phyloP scores from a whole-genome alignment of 2,888 invertebrate genomes.

The Clusia tigrina region DNA sequence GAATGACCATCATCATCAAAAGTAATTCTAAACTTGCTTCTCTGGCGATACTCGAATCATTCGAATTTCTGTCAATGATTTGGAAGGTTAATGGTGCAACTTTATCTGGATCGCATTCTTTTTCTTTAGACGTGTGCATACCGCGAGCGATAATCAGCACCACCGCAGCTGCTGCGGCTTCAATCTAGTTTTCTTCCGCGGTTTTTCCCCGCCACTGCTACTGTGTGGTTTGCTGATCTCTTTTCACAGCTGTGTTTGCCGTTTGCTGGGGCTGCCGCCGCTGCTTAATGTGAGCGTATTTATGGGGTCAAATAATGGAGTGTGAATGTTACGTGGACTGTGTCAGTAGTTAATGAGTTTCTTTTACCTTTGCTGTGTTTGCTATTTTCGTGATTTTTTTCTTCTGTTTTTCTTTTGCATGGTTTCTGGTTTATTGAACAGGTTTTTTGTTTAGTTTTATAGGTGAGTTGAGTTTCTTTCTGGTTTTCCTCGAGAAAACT shows the following conservation, averaged over 20 bases:
- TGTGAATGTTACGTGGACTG: slow-evolving; percentile 2
- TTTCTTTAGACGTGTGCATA: no score
- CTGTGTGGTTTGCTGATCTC: not conserved
- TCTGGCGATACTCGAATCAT: no score
- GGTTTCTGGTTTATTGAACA: not conserved
- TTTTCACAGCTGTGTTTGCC: not conserved
- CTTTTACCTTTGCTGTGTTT: not conserved
- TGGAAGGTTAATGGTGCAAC: no score
- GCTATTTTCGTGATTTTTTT: not conserved
- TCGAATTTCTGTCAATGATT: no score
- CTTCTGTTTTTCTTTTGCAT: slow-evolving; percentile 3
- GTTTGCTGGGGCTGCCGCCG: no score
- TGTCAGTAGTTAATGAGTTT: slow-evolving; percentile 17
- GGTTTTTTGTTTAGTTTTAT: not conserved
- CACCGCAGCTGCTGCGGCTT: no score
- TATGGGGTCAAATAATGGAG: slow-evolving; percentile 23
- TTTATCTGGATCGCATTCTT: no score
- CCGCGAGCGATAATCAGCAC: no score
- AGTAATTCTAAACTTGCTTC: no score
- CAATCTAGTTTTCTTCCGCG: no score
- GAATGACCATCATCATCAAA: no score
- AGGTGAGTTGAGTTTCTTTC: not conserved
- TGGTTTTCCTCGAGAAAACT: not conserved
- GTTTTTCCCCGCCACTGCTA: slow-evolving; percentile 23
- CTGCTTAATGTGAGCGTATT: slow-evolving; percentile 5